phyloP scores from a whole-genome alignment of 2,888 invertebrate genomes.

The Empis stercorea region DNA sequence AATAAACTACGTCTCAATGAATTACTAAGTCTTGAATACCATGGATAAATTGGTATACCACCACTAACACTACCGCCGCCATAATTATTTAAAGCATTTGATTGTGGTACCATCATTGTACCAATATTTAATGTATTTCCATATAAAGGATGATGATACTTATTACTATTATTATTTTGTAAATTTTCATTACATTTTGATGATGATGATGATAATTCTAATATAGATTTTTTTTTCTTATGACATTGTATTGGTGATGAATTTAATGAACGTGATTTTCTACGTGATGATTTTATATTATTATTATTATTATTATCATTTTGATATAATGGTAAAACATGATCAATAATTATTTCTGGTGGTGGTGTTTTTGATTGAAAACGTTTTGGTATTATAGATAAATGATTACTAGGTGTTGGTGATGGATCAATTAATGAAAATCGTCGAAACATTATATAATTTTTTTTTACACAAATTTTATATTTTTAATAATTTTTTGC shows the following conservation, averaged over 20 bases:
- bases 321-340: slow-evolving; percentile 10
- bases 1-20: slow-evolving; percentile 11
- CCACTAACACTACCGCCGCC: too few species aligned
- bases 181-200: too few species aligned
- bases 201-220: neutral
- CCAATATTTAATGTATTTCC: neutral
- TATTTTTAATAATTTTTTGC: neutral
- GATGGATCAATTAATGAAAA: slow-evolving; percentile 32
- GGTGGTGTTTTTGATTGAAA: slow-evolving; percentile 10
- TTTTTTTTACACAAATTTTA: neutral
- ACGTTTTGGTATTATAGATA: slow-evolving; percentile 24
- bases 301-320: too few species aligned
- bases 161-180: too few species aligned
- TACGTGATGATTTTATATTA: slow-evolving; percentile 8
- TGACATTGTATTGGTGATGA: slow-evolving; percentile 24
- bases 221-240: slow-evolving; percentile 23
- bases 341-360: slow-evolving; percentile 16
- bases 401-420: slow-evolving; percentile 18
- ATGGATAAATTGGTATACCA: slow-evolving; percentile 3
- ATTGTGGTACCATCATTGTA: too few species aligned
- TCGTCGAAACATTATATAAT: slow-evolving; percentile 28
- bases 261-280: slow-evolving; percentile 30
- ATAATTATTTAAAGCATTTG: neutral
- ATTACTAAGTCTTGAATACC: slow-evolving; percentile 13
- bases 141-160: too few species aligned